A percentile compares a stretch with the other conserved stretches of the same genome.
Evolutionary conservation across 2,797 vertebrate genomes (phyloP).

Genomic region (Echiichthys vipera): DNA sequence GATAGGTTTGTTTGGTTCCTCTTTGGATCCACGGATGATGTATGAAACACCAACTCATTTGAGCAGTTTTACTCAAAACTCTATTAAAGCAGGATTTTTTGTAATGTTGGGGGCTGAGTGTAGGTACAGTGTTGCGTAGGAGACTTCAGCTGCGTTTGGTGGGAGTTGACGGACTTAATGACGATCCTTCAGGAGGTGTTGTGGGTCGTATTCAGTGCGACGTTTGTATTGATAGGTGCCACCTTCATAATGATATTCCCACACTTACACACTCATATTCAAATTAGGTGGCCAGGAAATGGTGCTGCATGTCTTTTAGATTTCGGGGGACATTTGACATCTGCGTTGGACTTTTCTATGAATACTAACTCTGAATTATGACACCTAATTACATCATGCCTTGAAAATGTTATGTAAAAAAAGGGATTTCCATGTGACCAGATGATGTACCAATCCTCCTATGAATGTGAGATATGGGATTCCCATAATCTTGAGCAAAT

Average conservation of each 20-base stretch:
- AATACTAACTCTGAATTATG: slow-evolving; percentile 29
- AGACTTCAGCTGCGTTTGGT: slow-evolving; percentile 32
- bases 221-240: slow-evolving; percentile 39
- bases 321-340: slow-evolving; percentile 14
- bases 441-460: neutral
- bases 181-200: slow-evolving; percentile 39
- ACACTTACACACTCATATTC: slow-evolving; percentile 47
- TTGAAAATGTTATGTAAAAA: slow-evolving; percentile 27
- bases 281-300: slow-evolving; percentile 31
- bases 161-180: slow-evolving; percentile 36
- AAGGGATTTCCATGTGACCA: neutral
- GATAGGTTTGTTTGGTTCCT: slow-evolving; percentile 29
- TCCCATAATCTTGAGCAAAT: neutral
- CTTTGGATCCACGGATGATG: slow-evolving; percentile 14
- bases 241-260: slow-evolving; percentile 44
- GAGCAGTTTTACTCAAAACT: slow-evolving; percentile 23
- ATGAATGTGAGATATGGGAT: neutral
- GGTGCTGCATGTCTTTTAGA: slow-evolving; percentile 1
- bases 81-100: slow-evolving; percentile 26
- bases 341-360: slow-evolving; percentile 12
- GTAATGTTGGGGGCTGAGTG: slow-evolving; percentile 20
- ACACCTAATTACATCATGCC: slow-evolving; percentile 13
- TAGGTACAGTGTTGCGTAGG: slow-evolving; percentile 23
- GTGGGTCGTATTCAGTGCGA: slow-evolving; percentile 19
- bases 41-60: slow-evolving; percentile 20